Percentiles rank a stretch among this genome's conserved stretches.
phyloP scores from a whole-genome alignment of 2,888 invertebrate species.

The Calameuta filiformis region DNA sequence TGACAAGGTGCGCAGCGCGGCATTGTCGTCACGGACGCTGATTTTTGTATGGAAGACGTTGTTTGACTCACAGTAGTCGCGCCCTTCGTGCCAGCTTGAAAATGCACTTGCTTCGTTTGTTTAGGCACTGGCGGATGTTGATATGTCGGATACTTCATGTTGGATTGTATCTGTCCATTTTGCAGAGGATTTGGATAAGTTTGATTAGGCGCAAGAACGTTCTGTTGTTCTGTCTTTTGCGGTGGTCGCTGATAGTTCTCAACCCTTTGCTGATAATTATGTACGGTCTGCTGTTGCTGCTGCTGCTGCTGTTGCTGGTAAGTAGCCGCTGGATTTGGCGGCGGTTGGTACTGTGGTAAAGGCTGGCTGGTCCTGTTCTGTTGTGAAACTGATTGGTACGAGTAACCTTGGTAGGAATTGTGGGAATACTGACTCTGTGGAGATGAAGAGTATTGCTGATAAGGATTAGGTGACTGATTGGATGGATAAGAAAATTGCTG shows the following conservation, averaged over 20 bases:
- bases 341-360: slow-evolving; percentile 64
- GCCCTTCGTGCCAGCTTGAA: slow-evolving; percentile 79
- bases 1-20: slow-evolving; percentile 80
- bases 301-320: slow-evolving; percentile 58
- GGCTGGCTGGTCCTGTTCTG: slow-evolving; percentile 53
- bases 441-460: slow-evolving; percentile 40
- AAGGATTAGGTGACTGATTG: slow-evolving; percentile 53
- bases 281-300: slow-evolving; percentile 50
- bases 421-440: slow-evolving; percentile 48
- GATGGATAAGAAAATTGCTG: slow-evolving; percentile 51
- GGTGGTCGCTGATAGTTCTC: slow-evolving; percentile 60
- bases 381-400: slow-evolving; percentile 50
- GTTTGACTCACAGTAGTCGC: slow-evolving; percentile 71
- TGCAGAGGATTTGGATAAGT: slow-evolving; percentile 57
- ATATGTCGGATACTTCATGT: slow-evolving; percentile 70
- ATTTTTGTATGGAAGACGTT: slow-evolving; percentile 84
- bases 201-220: slow-evolving; percentile 53
- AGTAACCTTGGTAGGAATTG: slow-evolving; percentile 47
- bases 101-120: slow-evolving; percentile 74
- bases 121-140: slow-evolving; percentile 74
- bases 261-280: slow-evolving; percentile 42
- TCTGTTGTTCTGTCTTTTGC: slow-evolving; percentile 65
- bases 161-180: slow-evolving; percentile 56
- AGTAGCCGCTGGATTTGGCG: slow-evolving; percentile 56
- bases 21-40: slow-evolving; percentile 19